A percentile compares a stretch with the other conserved stretches of the same genome.
These are phyloP conservation scores for Spinus pinus DNA, from an alignment of 2,797 vertebrate genomes.

Conservation along the genomic window DNA sequence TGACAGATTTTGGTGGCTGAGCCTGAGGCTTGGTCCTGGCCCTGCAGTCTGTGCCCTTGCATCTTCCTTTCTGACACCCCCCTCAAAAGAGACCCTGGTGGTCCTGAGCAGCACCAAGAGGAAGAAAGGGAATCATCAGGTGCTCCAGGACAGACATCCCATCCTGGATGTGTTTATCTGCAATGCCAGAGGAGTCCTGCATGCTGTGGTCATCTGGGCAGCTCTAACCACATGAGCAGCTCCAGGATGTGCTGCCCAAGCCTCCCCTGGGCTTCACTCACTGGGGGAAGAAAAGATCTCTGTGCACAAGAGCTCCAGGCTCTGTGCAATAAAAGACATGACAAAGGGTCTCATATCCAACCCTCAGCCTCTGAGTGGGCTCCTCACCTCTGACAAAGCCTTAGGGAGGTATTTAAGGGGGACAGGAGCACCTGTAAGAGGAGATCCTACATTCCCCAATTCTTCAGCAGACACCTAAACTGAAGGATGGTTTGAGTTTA, in stretches of 20 bases:
- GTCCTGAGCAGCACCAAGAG: not conserved
- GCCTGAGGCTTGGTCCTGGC: not conserved
- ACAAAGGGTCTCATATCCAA: not conserved
- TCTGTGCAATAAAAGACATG: not conserved
- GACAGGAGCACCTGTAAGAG: not conserved
- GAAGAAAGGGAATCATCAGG: not conserved
- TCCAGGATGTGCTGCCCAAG: accelerated
- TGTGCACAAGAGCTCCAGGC: not conserved
- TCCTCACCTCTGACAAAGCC: not conserved
- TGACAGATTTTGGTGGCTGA: not conserved
- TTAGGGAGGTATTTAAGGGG: not conserved
- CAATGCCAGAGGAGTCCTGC: not conserved
- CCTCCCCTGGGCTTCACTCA: not conserved
- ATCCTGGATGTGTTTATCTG: not conserved
- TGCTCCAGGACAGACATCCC: not conserved
- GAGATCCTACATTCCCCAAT: not conserved
- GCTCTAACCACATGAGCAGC: not conserved
- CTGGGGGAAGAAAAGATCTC: not conserved
- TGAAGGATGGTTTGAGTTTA: not conserved
- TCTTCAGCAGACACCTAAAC: not conserved
- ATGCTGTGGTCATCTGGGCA: not conserved
- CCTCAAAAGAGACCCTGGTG: not conserved
- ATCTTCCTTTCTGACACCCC: not conserved
- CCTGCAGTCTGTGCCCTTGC: not conserved
- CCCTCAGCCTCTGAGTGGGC: not conserved